Evolutionary conservation across 2,113 vertebrate genomes (phyloP).

Genomic region (Arothron firmamentum): DNA sequence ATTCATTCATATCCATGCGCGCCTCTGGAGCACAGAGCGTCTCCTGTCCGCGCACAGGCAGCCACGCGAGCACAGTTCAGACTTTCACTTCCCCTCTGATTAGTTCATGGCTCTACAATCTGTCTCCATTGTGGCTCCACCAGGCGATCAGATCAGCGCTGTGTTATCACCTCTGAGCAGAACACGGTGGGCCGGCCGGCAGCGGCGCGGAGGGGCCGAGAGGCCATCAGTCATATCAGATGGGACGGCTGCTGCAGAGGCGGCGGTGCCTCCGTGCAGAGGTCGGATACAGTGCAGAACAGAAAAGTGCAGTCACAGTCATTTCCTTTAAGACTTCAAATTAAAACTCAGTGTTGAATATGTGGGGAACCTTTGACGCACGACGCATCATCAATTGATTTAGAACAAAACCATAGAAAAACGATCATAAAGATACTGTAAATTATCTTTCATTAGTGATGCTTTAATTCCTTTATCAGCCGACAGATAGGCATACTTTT

Average conservation of each 20-base stretch:
- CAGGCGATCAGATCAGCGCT: constrained; percentile 11
- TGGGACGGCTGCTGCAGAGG: not conserved
- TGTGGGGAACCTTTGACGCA: not conserved
- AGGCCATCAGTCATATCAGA: constrained; percentile 21
- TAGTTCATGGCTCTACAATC: constrained; percentile 13
- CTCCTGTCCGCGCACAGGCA: not conserved
- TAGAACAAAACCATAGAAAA: no score
- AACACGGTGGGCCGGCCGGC: no score
- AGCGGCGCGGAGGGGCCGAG: constrained; percentile 10
- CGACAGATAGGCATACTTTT: not conserved
- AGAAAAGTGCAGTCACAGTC: accelerated
- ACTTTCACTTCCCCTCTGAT: constrained; percentile 26
- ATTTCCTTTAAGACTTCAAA: not conserved
- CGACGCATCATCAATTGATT: not conserved
- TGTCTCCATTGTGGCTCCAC: constrained; percentile 5
- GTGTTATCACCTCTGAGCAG: constrained; percentile 2
- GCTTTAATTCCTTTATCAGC: no score
- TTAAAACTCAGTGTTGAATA: not conserved
- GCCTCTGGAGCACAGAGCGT: no score
- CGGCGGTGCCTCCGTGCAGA: not conserved
- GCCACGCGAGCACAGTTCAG: not conserved
- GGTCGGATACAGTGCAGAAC: not conserved
- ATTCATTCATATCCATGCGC: no score
- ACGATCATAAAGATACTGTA: no score
- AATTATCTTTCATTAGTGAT: no score